Base-by-base conservation (phyloP, 2,113 vertebrate genomes). In the Corvus hawaiiensis region DNA sequence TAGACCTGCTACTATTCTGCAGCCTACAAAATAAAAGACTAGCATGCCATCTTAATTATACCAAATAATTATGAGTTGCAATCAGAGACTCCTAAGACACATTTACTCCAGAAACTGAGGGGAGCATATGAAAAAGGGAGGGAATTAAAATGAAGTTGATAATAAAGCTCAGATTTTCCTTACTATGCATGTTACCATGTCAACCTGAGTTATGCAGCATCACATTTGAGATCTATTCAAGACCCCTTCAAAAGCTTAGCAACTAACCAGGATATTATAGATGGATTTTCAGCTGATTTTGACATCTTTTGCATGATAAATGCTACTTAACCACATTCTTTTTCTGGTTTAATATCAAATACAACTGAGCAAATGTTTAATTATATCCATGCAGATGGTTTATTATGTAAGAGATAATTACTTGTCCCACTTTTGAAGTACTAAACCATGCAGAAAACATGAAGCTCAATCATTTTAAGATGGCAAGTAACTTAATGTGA, bases 321-420 rank as follows among this genome's bases (percentile, higher is more conserved):
- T 93, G 76, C 83, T 93, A 61, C 86, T 94, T 95, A 93, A 94
- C 89, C 76, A 94, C 90, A 75, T 92, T 92, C 79, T 93, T 94
- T 94, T 95, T 72, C 83, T 96, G 68, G 79, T 96, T 95, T 97
- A 89, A 89, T 96, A 96, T 86, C 56, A 95, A 94, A 88, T 84
- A 88, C 79, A 86, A 94, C 73, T 54, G n/a, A 95, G 83, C 68
- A 86, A 97, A 95, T 81, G 84, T 96, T 94, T 97, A 96, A 97
- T 96, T 96, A 96, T 94, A 95, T 95, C 94, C 87, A 95, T 78
- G 84, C 96, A 97, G 97, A 97, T 97, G 97, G 96, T 86, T 95
- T 97, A 96, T 97, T 97, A 97, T 91, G 86, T 97, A 97, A 96
- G 93, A 94, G 80, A 88, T 92, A 94, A 97, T 97, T 97, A 93